Percentiles rank a stretch among this genome's conserved stretches.
phyloP scores from a whole-genome alignment of 2,888 invertebrate genomes.

The Torymus texanus region DNA sequence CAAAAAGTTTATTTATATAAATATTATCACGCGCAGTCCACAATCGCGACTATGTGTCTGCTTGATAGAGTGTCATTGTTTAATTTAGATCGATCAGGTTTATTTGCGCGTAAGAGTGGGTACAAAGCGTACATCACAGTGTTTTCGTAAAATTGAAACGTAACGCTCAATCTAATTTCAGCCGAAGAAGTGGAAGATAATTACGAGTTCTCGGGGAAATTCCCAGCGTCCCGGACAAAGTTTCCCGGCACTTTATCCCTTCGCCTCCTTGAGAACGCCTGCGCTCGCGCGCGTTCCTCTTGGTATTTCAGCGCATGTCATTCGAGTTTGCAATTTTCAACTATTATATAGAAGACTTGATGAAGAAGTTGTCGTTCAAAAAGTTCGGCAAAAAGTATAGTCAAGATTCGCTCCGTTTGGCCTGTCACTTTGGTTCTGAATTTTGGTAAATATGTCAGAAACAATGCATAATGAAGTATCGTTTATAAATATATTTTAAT shows the following conservation, averaged over 20 bases:
- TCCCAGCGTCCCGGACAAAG: slow-evolving; percentile 28
- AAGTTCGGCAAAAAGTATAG: slow-evolving; percentile 11
- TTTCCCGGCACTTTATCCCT: slow-evolving; percentile 45
- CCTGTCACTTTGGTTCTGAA: not conserved
- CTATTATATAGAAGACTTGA: slow-evolving; percentile 24
- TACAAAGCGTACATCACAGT: not conserved
- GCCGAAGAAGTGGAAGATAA: slow-evolving; percentile 43
- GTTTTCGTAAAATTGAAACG: slow-evolving; percentile 19
- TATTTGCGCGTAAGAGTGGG: no score
- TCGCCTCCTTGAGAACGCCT: slow-evolving; percentile 13
- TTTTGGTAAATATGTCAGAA: no score
- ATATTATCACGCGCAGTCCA: not conserved
- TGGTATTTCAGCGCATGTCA: slow-evolving; percentile 42
- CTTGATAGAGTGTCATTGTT: no score
- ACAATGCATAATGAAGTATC: no score
- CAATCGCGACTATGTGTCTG: not conserved
- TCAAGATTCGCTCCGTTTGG: not conserved
- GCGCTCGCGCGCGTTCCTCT: not conserved
- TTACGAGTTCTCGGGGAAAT: slow-evolving; percentile 49
- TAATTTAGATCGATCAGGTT: no score
- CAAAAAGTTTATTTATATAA: slow-evolving; percentile 19
- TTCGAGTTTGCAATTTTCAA: slow-evolving; percentile 48
- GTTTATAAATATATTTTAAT: no score
- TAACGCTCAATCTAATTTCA: slow-evolving; percentile 40
- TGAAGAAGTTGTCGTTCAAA: slow-evolving; percentile 41